phyloP scores from a whole-genome alignment of 2,888 invertebrate genomes.

The Criorhina ranunculi region DNA sequence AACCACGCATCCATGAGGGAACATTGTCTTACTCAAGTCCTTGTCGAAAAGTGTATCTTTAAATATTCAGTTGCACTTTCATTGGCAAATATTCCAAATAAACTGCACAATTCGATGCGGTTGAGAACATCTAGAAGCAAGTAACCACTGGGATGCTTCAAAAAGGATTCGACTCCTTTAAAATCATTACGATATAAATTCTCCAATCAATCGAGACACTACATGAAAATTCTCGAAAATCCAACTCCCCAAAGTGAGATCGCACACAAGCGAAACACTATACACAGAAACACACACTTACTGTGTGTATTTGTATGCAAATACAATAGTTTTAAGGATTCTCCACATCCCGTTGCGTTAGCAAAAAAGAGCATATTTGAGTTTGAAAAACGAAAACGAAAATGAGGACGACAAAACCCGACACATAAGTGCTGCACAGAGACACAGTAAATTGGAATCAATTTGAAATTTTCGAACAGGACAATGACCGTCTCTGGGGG shows the following conservation, averaged over 20 bases:
- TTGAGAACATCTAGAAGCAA: constrained; percentile 8
- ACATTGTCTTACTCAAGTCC: background rate
- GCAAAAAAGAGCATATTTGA: constrained; percentile 55
- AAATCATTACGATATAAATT: constrained; percentile 62
- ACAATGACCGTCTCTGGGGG: constrained; percentile 59
- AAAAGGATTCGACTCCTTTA: constrained; percentile 35
- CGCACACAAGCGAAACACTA: constrained; percentile 13
- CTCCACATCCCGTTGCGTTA: constrained; percentile 1
- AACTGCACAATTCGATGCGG: constrained; percentile 13
- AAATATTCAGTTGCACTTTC: constrained; percentile 45
- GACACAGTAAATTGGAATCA: constrained; percentile 66
- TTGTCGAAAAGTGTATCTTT: constrained; percentile 13
- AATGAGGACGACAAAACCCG: constrained; percentile 15
- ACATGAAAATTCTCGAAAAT: constrained; percentile 52
- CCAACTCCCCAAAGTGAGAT: constrained; percentile 27
- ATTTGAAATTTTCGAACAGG: constrained; percentile 58
- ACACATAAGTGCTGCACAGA: constrained; percentile 50
- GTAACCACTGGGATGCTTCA: constrained; percentile 1
- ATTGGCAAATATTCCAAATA: constrained; percentile 23
- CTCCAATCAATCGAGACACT: constrained; percentile 59
- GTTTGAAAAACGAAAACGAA: constrained; percentile 13
- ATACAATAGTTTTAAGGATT: constrained; percentile 62
- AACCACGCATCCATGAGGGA: constrained; percentile 16
- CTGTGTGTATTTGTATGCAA: constrained; percentile 38
- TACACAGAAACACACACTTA: background rate